Percentiles rank a stretch among this genome's conserved stretches.
These are phyloP conservation scores for Ariopsis seemanni DNA, from an alignment of 2,113 vertebrate genomes.

Conservation along the genomic window DNA sequence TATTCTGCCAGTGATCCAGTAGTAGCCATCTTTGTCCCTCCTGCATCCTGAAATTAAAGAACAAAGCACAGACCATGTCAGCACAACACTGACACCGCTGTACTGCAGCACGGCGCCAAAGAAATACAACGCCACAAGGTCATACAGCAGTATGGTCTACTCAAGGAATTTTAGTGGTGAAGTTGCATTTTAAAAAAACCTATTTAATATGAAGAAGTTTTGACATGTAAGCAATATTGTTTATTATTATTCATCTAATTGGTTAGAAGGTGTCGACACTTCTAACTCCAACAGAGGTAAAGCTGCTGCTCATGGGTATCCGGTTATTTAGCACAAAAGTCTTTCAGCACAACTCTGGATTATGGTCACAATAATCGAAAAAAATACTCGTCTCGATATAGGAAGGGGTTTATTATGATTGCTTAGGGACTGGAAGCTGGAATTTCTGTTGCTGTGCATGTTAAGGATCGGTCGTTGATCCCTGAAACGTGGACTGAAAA, in stretches of 20 bases:
- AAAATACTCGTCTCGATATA: no score
- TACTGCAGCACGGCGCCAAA: background rate
- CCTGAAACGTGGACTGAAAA: no score
- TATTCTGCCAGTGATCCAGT: slow-evolving; percentile 82
- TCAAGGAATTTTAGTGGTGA: background rate
- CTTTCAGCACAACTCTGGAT: no score
- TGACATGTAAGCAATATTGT: background rate
- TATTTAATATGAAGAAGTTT: background rate
- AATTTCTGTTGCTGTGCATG: no score
- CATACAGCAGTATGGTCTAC: background rate
- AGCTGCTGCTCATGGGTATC: background rate
- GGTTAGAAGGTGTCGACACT: background rate
- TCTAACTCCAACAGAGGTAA: background rate
- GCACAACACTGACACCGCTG: background rate
- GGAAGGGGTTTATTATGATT: no score
- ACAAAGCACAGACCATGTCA: slow-evolving; percentile 22
- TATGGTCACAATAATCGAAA: no score
- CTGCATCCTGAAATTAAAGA: slow-evolving; percentile 69
- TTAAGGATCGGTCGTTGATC: no score
- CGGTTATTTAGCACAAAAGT: no score
- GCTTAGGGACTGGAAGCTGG: no score
- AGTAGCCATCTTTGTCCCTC: slow-evolving; percentile 80
- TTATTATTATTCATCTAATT: slow-evolving; percentile 1
- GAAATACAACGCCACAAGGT: slow-evolving; percentile 26
- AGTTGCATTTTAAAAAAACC: background rate